A percentile compares a stretch with the other conserved stretches of the same genome.
Conservation (phyloP, 2,888 invertebrate genomes). For the Cotesia congregata region DNA sequence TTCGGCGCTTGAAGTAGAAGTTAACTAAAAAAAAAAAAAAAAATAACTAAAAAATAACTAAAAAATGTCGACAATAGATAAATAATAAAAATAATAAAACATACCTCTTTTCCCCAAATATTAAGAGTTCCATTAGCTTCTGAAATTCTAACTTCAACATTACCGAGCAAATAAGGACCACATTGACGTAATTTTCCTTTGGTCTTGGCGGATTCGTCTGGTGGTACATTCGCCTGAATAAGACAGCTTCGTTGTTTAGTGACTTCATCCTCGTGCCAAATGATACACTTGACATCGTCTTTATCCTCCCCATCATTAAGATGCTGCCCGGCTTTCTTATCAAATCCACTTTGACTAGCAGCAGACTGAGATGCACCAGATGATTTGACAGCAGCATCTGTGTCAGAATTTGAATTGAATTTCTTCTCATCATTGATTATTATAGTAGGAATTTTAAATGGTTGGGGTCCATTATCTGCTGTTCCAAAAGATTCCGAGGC, state of each 20-base stretch:
- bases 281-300: constrained; percentile 61
- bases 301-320: constrained; percentile 45
- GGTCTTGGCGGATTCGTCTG: constrained; percentile 42
- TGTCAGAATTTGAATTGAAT: constrained; percentile 48
- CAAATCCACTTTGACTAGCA: background rate
- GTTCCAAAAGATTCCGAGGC: constrained; percentile 56
- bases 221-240: constrained; percentile 58
- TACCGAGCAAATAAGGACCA: constrained; percentile 66
- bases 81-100: background rate
- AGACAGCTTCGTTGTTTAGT: constrained; percentile 62
- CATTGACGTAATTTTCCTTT: constrained; percentile 60
- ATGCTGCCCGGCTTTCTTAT: background rate
- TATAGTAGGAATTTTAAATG: constrained; percentile 61
- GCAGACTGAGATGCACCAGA: constrained; percentile 12
- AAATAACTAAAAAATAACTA: too few species aligned
- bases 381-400: constrained; percentile 44
- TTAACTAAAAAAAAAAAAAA: constrained; percentile 22
- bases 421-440: constrained; percentile 41
- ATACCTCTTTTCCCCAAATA: constrained; percentile 67
- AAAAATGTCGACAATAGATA: background rate
- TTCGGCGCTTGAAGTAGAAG: constrained; percentile 6
- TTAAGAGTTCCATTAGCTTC: constrained; percentile 67
- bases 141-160: constrained; percentile 66
- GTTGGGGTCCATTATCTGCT: constrained; percentile 49
- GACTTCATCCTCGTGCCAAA: constrained; percentile 63